These are phyloP conservation scores for Chromoteleia sp. DNA, from an alignment of 2,888 invertebrate species.

Conservation along the genomic window DNA sequence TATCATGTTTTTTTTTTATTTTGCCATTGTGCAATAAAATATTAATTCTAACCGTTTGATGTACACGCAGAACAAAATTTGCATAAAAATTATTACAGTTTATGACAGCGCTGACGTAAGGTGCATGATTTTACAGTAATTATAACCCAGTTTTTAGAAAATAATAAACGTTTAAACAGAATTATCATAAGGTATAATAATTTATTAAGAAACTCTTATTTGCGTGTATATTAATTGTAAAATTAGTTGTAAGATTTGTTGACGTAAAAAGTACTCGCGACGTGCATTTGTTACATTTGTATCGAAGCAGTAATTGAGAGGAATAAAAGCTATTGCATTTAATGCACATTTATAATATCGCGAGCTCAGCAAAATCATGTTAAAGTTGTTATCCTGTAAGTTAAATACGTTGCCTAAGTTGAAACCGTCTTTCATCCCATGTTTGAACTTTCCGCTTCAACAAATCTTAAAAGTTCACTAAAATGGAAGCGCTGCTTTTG, in stretches of 20 bases:
- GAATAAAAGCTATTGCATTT: conserved; percentile 51
- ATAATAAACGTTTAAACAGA: no score
- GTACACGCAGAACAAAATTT: no score
- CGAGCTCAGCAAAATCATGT: conserved; percentile 57
- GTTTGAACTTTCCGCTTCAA: conserved; percentile 62
- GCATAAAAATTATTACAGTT: no score
- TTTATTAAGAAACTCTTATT: no score
- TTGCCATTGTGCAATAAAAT: neutral
- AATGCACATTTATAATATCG: conserved; percentile 53
- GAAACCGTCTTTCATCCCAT: conserved; percentile 61
- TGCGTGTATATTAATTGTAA: no score
- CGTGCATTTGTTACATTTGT: conserved; percentile 22
- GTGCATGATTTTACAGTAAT: no score
- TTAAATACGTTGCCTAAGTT: conserved; percentile 61
- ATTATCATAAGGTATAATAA: no score
- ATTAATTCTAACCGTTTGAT: neutral
- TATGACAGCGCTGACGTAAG: no score
- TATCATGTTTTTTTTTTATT: neutral
- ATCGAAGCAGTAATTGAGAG: conserved; percentile 43
- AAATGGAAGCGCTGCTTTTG: conserved; percentile 37
- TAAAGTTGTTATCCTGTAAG: conserved; percentile 59
- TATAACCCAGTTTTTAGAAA: no score
- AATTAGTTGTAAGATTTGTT: conserved; percentile 8
- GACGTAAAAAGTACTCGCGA: conserved; percentile 13
- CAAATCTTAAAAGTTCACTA: conserved; percentile 58